phyloP scores from a whole-genome alignment of 2,888 invertebrate genomes.

The Sesamia inferens region DNA sequence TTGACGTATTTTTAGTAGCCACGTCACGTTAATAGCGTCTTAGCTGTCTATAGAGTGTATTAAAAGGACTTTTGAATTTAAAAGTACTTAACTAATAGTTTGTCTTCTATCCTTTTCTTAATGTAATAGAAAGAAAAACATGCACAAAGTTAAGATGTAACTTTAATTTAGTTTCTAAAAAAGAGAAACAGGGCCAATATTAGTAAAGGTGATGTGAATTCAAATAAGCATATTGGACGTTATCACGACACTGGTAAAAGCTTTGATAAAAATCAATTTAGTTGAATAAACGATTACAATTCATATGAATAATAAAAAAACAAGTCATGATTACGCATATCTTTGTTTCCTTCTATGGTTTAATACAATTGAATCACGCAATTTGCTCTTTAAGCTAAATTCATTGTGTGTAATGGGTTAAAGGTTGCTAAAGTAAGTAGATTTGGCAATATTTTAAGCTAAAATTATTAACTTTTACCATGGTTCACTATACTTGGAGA shows the following conservation, averaged over 20 bases:
- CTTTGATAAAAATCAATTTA: conserved; percentile 34
- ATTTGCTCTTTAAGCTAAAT: conserved; percentile 56
- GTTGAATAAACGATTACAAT: conserved; percentile 20
- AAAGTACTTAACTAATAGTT: no score
- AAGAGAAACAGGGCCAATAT: no score
- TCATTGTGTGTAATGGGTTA: conserved; percentile 35
- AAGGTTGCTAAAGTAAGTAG: conserved; percentile 32
- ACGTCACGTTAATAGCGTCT: no score
- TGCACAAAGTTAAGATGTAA: no score
- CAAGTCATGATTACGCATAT: conserved; percentile 42
- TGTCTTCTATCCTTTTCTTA: no score
- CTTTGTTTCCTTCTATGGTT: conserved; percentile 47
- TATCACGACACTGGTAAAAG: conserved; percentile 17
- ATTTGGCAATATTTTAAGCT: conserved; percentile 33
- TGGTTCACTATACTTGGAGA: background rate
- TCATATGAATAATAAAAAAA: conserved; percentile 38
- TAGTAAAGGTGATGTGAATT: background rate
- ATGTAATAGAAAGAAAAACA: no score
- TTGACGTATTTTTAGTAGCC: no score
- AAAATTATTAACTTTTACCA: conserved; percentile 1
- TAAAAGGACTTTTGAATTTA: no score
- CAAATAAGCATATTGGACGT: background rate
- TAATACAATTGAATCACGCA: conserved; percentile 59
- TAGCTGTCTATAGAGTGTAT: no score
- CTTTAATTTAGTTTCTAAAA: no score